Evolutionary conservation across 2,113 vertebrate species (phyloP), one percentile per base, ranked within the genome.

Genomic region (Phycodurus eques): DNA sequence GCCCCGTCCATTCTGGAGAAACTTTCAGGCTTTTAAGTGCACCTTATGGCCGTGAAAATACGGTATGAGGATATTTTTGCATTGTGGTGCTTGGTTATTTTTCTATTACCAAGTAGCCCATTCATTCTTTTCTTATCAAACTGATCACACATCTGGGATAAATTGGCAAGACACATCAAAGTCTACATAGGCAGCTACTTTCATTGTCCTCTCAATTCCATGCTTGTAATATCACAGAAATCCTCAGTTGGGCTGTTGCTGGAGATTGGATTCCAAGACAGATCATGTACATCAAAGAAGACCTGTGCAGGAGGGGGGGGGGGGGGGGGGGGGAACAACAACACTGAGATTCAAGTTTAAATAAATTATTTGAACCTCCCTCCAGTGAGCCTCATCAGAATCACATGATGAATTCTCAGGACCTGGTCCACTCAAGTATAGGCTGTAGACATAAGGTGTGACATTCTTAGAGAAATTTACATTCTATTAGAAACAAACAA

Each of bases 191-290:
- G 3, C 2, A 8, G 61, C 43, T 46, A 31, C n/a, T 6, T 27
- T 66, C 43, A 47, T 14, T 27, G 13, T 6, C 22, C 43, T 46
- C 43, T 12, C 1, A 47, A 47, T 11, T 66, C 64, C 43, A 66
- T 43, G n/a, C 43, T 66, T 27, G 43, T 9, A 66, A 66, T 47
- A 44, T 66, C 42, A 46, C 14, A 4, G 42, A 44, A 13, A 0
- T 46, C 20, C 43, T 66, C 64, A 9, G 43, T 66, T 46, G 64
- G 42, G 43, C n/a, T 66, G n/a, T 66, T 31, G 64, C 43, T 47
- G 43, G 43, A 27, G 44, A 66, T 47, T 44, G 42, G 64, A 27
- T 31, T 27, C 13, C 0, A 13, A 46, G 43, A 31, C 13, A 8
- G 64, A 5, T 44, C 42, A 22, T 10, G 5, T 27, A n/a, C 43